Evolutionary conservation across 1,140 invertebrate species (phyloP).

Genomic region (Solenopsis invicta): DNA sequence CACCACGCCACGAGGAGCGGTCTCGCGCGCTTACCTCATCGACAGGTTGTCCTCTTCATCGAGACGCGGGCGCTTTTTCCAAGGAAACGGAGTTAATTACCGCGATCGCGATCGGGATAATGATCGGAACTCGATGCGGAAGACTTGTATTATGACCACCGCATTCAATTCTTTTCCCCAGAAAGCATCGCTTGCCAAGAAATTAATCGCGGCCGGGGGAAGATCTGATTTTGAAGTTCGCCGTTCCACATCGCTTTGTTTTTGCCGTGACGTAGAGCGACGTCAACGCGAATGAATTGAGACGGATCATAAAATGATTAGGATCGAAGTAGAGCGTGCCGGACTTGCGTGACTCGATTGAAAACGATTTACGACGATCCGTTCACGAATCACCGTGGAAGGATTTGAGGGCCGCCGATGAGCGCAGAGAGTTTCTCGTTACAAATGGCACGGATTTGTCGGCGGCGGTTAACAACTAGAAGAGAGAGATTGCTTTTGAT

Average conservation of each 20-base stretch:
- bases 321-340: constrained; percentile 37
- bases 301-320: constrained; percentile 54
- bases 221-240: background rate
- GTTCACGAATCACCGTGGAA: constrained; percentile 38
- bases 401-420: constrained; percentile 48
- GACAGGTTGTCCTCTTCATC: constrained; percentile 57
- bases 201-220: constrained; percentile 18
- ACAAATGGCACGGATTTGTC: constrained; percentile 59
- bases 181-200: background rate
- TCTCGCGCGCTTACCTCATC: constrained; percentile 47
- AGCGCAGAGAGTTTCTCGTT: constrained; percentile 51
- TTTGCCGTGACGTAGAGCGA: background rate
- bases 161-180: constrained; percentile 20
- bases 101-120: constrained; percentile 33
- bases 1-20: constrained; percentile 29
- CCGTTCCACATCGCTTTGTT: background rate
- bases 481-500: constrained; percentile 46
- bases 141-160: constrained; percentile 41
- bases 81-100: constrained; percentile 56
- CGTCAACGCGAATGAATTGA: background rate
- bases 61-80: constrained; percentile 12
- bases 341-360: constrained; percentile 60
- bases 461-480: constrained; percentile 29
- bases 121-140: background rate
- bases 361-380: constrained; percentile 61